A percentile compares a stretch with the other conserved stretches of the same genome.
Evolutionary conservation across 2,797 vertebrate genomes (phyloP).

Genomic region (Tachyglossus aculeatus): DNA sequence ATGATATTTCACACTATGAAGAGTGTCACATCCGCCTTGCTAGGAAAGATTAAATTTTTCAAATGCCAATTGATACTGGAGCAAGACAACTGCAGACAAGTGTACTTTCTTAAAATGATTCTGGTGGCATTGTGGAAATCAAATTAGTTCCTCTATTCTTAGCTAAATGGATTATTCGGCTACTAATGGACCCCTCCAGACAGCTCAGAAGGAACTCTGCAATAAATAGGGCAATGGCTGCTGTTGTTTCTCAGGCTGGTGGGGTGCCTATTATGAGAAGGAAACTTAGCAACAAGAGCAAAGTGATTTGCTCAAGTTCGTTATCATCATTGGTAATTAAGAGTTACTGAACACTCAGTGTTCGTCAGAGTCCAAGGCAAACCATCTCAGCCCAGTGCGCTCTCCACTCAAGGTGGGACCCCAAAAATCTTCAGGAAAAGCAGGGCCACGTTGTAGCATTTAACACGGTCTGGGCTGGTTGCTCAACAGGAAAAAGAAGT

Average conservation of each 20-base stretch:
- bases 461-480: background rate
- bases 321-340: background rate
- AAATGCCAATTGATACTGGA: conserved; percentile 35
- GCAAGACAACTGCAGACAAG: conserved; percentile 38
- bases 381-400: background rate
- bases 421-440: conserved; percentile 27
- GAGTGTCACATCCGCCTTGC: background rate
- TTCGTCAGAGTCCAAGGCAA: background rate
- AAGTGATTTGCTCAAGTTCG: conserved; percentile 20
- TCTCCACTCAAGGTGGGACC: background rate
- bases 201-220: conserved; percentile 19
- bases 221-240: conserved; percentile 58
- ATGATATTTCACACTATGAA: too few relatives aligned
- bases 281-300: conserved; percentile 25
- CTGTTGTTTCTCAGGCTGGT: conserved; percentile 32
- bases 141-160: conserved; percentile 59
- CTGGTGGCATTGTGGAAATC: conserved; percentile 44
- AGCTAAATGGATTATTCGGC: conserved; percentile 35
- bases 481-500: conserved; percentile 38
- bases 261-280: conserved; percentile 27
- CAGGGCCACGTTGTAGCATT: background rate
- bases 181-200: background rate
- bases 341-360: background rate
- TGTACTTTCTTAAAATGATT: conserved; percentile 34
- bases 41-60: conserved; percentile 30